Conservation (phyloP, 2,888 invertebrate species). For the Meiosimyza platycephala region DNA sequence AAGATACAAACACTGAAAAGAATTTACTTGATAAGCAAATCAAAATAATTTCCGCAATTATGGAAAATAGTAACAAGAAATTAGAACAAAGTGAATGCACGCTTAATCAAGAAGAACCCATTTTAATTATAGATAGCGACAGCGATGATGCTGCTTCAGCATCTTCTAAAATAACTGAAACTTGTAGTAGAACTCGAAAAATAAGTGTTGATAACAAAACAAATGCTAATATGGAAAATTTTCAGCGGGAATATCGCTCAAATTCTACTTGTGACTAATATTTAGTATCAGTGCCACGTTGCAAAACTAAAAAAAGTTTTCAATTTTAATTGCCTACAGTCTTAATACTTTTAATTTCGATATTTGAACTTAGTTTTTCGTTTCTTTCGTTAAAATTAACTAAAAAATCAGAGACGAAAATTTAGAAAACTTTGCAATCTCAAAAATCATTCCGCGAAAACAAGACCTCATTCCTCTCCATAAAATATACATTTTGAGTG, state of each 20-base stretch:
- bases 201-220: constrained; percentile 21
- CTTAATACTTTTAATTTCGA: too few relatives aligned
- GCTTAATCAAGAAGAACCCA: constrained; percentile 15
- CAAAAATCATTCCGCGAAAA: too few relatives aligned
- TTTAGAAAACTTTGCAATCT: too few relatives aligned
- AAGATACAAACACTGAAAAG: constrained; percentile 47
- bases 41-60: constrained; percentile 48
- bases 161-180: constrained; percentile 26
- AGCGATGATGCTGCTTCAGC: constrained; percentile 31
- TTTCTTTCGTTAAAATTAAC: too few relatives aligned
- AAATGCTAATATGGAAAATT: constrained; percentile 42
- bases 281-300: constrained; percentile 13
- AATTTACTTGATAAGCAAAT: constrained; percentile 49
- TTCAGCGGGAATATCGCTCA: constrained; percentile 54
- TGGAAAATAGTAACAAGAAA: constrained; percentile 41
- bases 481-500: too few relatives aligned
- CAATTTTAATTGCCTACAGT: constrained; percentile 12
- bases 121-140: constrained; percentile 33
- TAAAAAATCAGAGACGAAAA: too few relatives aligned
- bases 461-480: too few relatives aligned
- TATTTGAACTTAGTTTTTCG: too few relatives aligned
- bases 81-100: background rate
- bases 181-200: constrained; percentile 16
- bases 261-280: constrained; percentile 58
- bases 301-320: constrained; percentile 20